Base-by-base conservation (phyloP, 2,797 vertebrate genomes). In the Avahi laniger region DNA sequence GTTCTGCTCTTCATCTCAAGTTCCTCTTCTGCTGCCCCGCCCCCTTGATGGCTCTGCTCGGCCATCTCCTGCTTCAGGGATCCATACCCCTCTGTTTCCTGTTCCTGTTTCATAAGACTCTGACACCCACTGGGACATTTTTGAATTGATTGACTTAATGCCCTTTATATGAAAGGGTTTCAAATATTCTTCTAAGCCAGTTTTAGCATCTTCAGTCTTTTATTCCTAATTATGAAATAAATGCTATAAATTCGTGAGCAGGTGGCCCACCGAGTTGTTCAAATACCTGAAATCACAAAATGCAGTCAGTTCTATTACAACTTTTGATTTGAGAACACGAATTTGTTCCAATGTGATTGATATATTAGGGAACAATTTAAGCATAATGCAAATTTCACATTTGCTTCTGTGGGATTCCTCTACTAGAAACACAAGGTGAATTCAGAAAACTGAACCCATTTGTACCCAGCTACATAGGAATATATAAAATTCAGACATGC, bases 211-310 rank as follows among this genome's bases (percentile, higher is more conserved):
- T 91, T 86, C 46, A 91, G 61, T 0, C 7, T 79, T 92, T 90
- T 83, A 46, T 76, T 80, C 57, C 41, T 96, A 61, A 79, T 79
- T 72, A 33, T 87, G 65, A 94, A 96, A 73, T 75, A 82, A 82
- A 81, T 89, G 75, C 57, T 90, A 92, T 72, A 83, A 89, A 94
- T 83, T 94, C 59, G 83, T 96, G 73, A 96, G 22, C 95, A 95
- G 61, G 76, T 97, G 73, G 63, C 50, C 93, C 73, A 67, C 6
- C 63, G 30, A 94, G 18, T 67, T 79, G n/a, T 70, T 95, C 85
- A 76, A 95, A 63, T 87, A 93, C 22, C 50, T 83, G 70, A 90
- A 38, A 59, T 91, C 9, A 88, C 33, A 81, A 78, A 79, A 87
- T 30, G 50, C 10, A 76, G 33, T 72, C 70, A 78, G 28, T 52